Conservation (phyloP, 1,140 invertebrate species). For the Probaryconus sp. region DNA sequence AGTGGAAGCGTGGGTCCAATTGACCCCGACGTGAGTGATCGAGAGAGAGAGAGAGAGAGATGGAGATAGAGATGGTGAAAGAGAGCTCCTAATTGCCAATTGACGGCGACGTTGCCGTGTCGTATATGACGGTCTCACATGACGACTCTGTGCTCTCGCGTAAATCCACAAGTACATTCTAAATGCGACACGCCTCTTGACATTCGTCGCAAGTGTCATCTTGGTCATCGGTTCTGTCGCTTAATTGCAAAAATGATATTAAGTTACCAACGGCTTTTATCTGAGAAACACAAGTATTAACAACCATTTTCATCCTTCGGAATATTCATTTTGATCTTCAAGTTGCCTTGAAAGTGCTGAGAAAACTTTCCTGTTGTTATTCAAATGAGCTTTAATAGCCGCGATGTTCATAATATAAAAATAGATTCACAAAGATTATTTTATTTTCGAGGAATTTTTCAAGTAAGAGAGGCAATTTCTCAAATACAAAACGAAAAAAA, state of each 20-base stretch:
- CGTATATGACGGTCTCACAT: conserved; percentile 52
- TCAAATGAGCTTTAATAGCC: too few relatives aligned
- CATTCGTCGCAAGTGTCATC: conserved; percentile 49
- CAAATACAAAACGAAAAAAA: too few relatives aligned
- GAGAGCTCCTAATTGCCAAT: conserved; percentile 76
- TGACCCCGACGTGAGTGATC: conserved; percentile 66
- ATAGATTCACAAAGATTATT: too few relatives aligned
- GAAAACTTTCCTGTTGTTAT: too few relatives aligned
- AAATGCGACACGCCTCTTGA: conserved; percentile 44
- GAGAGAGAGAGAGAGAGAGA: conserved; percentile 3
- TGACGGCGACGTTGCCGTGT: conserved; percentile 74
- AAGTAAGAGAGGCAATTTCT: too few relatives aligned
- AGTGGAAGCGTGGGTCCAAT: conserved; percentile 73
- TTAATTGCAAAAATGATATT: conserved; percentile 39
- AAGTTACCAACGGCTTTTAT: conserved; percentile 9
- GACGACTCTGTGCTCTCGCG: conserved; percentile 42
- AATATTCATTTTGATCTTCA: too few relatives aligned
- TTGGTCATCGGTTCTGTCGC: conserved; percentile 47
- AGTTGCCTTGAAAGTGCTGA: too few relatives aligned
- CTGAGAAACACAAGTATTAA: too few relatives aligned
- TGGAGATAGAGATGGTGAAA: too few relatives aligned
- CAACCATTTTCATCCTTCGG: too few relatives aligned
- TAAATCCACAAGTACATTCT: conserved; percentile 42
- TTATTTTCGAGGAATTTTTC: too few relatives aligned
- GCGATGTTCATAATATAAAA: too few relatives aligned